A percentile compares a stretch with the other conserved stretches of the same genome.
These are phyloP conservation scores for Regulus satrapa DNA, from an alignment of 2,113 vertebrate genomes.

Conservation along the genomic window DNA sequence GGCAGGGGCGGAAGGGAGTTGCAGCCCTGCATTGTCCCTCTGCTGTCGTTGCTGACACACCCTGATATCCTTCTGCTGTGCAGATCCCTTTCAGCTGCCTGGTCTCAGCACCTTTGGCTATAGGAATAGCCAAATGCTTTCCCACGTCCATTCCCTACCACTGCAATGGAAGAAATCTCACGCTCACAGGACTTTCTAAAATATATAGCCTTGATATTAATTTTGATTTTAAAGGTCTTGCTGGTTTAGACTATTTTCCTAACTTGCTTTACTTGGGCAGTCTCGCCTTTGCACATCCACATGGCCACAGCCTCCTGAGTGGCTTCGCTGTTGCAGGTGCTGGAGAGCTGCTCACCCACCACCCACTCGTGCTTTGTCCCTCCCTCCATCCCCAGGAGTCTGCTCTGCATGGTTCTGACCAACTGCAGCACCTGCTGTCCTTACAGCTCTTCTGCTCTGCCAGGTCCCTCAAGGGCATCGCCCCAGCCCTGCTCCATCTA, in stretches of 20 bases:
- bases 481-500: background rate
- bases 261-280: background rate
- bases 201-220: background rate
- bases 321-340: slow-evolving; percentile 50
- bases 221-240: background rate
- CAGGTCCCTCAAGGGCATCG: background rate
- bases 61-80: background rate
- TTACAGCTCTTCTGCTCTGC: background rate
- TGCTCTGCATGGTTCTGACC: background rate
- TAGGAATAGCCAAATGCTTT: background rate
- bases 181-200: background rate
- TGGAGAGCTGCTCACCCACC: background rate
- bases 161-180: background rate
- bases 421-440: background rate
- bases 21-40: slow-evolving; percentile 2
- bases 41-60: background rate
- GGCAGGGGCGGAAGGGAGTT: slow-evolving; percentile 50
- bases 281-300: slow-evolving; percentile 9
- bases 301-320: background rate
- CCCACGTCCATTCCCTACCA: background rate
- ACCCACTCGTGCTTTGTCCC: background rate
- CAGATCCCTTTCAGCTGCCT: background rate
- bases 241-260: background rate
- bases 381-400: background rate
- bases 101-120: background rate